These are phyloP conservation scores for Caiman crocodilus DNA, from an alignment of 2,797 vertebrate species.

Conservation along the genomic window DNA sequence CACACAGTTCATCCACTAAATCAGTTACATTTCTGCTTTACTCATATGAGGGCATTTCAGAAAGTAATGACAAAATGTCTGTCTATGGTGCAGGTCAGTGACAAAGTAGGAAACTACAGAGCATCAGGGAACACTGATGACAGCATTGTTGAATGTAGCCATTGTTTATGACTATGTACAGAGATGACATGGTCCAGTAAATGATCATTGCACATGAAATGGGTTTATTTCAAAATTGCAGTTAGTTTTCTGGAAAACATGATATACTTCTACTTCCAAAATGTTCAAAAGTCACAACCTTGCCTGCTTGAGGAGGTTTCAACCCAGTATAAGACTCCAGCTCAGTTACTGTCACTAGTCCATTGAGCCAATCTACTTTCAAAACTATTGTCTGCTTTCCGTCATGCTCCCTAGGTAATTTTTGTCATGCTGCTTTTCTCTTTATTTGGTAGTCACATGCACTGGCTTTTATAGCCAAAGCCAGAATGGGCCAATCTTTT, in stretches of 20 bases:
- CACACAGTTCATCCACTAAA: neutral
- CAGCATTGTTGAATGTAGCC: no score
- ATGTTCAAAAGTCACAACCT: slow-evolving; percentile 8
- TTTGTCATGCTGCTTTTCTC: neutral
- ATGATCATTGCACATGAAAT: no score
- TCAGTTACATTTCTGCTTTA: neutral
- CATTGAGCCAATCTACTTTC: neutral
- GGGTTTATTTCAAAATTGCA: no score
- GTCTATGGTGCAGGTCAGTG: no score
- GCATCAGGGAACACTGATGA: no score
- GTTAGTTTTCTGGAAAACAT: neutral
- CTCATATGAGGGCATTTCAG: neutral
- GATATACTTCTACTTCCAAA: neutral
- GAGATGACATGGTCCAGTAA: no score
- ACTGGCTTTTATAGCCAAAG: neutral
- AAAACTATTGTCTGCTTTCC: neutral
- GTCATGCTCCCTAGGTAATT: neutral
- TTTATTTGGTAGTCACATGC: neutral
- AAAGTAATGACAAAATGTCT: no score
- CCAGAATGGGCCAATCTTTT: neutral
- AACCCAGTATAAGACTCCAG: neutral
- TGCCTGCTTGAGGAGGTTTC: neutral
- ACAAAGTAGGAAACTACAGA: no score
- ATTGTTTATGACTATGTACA: no score
- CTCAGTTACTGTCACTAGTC: neutral